Percentiles rank a stretch among this genome's conserved stretches.
Conservation (phyloP, 1,140 invertebrate species). For the Aricia agestis region DNA sequence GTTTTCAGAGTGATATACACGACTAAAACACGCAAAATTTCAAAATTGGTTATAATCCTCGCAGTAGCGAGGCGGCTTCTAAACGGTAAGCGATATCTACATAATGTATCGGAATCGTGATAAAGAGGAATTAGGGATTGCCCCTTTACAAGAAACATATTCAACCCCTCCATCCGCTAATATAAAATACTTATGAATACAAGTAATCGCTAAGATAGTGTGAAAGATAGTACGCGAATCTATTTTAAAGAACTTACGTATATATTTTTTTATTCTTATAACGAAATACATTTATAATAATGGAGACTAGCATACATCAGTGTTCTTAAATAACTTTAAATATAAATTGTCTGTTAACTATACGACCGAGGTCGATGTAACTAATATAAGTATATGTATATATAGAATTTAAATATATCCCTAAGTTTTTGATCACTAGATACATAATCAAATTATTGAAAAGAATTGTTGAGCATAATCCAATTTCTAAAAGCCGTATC, state of each 20-base stretch:
- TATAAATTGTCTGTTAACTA: conserved; percentile 50
- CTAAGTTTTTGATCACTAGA: conserved; percentile 47
- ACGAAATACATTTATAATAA: conserved; percentile 60
- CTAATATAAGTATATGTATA: conserved; percentile 29
- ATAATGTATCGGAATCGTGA: conserved; percentile 19
- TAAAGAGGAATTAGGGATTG: conserved; percentile 7
- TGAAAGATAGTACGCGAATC: conserved; percentile 51
- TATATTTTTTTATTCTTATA: conserved; percentile 47
- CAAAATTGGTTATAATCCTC: conserved; percentile 33
- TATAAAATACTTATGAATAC: conserved; percentile 53
- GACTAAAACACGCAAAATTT: conserved; percentile 39
- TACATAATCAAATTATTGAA: conserved; percentile 37
- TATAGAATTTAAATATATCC: conserved; percentile 43
- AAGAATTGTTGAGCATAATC: conserved; percentile 62
- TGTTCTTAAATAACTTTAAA: conserved; percentile 53
- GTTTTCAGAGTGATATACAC: conserved; percentile 47
- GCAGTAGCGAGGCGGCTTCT: conserved; percentile 26
- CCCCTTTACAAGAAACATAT: conserved; percentile 29
- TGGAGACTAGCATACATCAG: conserved; percentile 71
- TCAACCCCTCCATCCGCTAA: conserved; percentile 31
- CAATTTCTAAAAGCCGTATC: conserved; percentile 59
- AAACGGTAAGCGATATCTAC: conserved; percentile 42
- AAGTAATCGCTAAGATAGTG: conserved; percentile 52
- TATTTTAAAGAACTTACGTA: conserved; percentile 63
- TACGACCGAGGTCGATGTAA: conserved; percentile 35